phyloP scores from a whole-genome alignment of 2,113 vertebrate species.

The Stigmatopora nigra region DNA sequence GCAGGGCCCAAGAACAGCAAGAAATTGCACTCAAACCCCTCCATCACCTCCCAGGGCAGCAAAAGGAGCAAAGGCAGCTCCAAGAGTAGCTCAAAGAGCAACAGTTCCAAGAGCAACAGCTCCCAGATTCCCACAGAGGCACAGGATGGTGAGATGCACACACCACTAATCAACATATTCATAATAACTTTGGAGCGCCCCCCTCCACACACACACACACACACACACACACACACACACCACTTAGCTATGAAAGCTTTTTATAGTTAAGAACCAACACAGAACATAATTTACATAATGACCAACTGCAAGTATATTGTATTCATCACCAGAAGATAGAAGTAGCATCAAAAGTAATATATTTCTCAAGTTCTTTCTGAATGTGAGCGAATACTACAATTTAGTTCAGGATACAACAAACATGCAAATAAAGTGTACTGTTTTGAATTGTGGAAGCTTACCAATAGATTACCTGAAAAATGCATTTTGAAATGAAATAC shows the following conservation, averaged over 20 bases:
- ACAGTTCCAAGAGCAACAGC: conserved; percentile 79
- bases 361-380: background rate
- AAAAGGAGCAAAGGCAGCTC: conserved; percentile 88
- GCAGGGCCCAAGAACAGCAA: conserved; percentile 67
- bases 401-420: background rate
- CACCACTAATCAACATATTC: background rate
- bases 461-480: background rate
- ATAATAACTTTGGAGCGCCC: background rate
- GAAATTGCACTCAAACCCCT: conserved; percentile 82
- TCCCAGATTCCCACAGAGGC: conserved; percentile 89
- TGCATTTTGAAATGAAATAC: background rate
- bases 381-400: background rate
- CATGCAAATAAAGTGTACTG: background rate
- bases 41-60: conserved; percentile 87
- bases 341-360: background rate
- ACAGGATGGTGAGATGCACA: conserved; percentile 77
- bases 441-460: background rate
- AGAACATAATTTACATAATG: background rate
- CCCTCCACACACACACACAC: no score
- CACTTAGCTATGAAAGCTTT: background rate
- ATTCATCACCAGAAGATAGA: conserved; percentile 3
- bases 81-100: conserved; percentile 82
- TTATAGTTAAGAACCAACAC: background rate
- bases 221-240: no score
- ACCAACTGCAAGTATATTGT: background rate